These are phyloP conservation scores for Ectropis crepuscularia DNA, from an alignment of 2,888 invertebrate genomes.

Conservation along the genomic window DNA sequence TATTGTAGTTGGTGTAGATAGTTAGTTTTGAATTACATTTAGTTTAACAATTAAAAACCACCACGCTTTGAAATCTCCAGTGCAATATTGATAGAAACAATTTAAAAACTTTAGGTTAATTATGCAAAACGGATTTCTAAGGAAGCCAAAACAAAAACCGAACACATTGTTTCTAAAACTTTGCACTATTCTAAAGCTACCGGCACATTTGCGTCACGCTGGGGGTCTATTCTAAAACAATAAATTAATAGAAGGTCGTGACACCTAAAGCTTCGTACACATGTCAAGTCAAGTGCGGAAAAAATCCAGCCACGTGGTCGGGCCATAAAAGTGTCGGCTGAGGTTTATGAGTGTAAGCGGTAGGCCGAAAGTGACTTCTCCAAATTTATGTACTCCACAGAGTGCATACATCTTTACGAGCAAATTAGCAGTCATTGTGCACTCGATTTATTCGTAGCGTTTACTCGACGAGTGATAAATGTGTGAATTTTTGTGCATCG, in stretches of 20 bases:
- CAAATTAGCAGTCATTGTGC: slow-evolving; percentile 84
- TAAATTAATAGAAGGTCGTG: slow-evolving; percentile 73
- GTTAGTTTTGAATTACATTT: not conserved
- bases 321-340: slow-evolving; percentile 82
- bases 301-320: slow-evolving; percentile 82
- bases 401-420: slow-evolving; percentile 82
- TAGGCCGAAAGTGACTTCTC: slow-evolving; percentile 79
- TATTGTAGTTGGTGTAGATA: not conserved
- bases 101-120: not conserved
- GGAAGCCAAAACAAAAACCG: not conserved
- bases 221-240: slow-evolving; percentile 77
- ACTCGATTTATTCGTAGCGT: slow-evolving; percentile 75
- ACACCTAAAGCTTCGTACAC: slow-evolving; percentile 71
- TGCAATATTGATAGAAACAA: not conserved
- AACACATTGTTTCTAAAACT: slow-evolving; percentile 29
- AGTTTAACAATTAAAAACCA: no score
- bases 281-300: slow-evolving; percentile 81
- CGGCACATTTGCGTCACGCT: slow-evolving; percentile 40
- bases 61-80: no score
- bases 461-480: slow-evolving; percentile 71
- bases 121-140: not conserved
- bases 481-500: slow-evolving; percentile 69
- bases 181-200: slow-evolving; percentile 44
- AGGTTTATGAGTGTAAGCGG: slow-evolving; percentile 83
- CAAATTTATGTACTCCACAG: slow-evolving; percentile 77